Evolutionary conservation across 2,797 vertebrate genomes (phyloP).

Genomic region (Macrochelys suwanniensis): DNA sequence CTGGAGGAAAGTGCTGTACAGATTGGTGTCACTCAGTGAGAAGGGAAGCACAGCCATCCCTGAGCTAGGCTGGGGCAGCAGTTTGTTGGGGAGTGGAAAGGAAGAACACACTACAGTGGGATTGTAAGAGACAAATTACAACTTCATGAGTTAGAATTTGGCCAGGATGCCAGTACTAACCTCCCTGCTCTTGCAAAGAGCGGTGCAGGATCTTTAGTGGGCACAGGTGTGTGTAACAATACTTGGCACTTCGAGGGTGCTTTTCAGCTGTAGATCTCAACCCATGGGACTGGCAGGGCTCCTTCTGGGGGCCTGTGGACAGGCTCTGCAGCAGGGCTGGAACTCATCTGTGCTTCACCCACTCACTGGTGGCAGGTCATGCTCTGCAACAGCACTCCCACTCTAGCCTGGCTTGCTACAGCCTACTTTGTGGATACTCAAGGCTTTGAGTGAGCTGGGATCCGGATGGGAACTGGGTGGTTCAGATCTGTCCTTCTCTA

Average conservation of each 20-base stretch:
- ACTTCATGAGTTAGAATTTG: background rate
- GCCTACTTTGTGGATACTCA: background rate
- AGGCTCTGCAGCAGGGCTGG: background rate
- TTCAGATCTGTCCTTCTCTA: slow-evolving; percentile 1
- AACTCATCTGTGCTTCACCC: background rate
- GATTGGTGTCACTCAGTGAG: background rate
- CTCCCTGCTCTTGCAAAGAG: background rate
- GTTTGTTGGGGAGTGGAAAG: background rate
- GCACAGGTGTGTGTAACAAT: background rate
- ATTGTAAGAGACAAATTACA: background rate
- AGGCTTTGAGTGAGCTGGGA: background rate
- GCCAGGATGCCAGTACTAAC: background rate
- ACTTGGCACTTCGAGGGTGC: background rate
- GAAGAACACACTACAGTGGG: background rate
- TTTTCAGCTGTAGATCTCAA: background rate
- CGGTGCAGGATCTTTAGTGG: background rate
- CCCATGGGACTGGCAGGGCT: background rate
- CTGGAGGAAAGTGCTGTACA: background rate
- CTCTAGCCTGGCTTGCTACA: background rate
- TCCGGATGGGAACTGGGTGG: background rate
- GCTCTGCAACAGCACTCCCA: too few species aligned
- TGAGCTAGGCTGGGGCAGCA: background rate
- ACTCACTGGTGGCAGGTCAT: background rate
- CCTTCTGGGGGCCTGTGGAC: background rate
- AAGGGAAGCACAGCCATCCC: background rate